These are phyloP conservation scores for Ornithoptera alexandrae DNA, from an alignment of 2,888 invertebrate species.

Conservation along the genomic window DNA sequence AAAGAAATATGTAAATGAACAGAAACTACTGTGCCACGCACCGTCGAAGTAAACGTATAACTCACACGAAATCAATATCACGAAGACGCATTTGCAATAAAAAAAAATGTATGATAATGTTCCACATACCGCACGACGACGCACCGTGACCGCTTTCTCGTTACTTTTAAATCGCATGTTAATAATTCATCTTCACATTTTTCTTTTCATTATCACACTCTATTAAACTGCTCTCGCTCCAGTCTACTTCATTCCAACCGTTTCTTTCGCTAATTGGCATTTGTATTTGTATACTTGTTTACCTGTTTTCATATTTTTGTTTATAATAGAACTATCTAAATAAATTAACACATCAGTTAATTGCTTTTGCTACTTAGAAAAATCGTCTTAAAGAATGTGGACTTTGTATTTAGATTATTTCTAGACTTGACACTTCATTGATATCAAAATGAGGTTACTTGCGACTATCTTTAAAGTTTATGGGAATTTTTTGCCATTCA, in stretches of 20 bases:
- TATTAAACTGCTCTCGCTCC: constrained; percentile 66
- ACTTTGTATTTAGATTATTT: no score
- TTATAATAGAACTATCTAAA: neutral
- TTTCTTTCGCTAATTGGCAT: constrained; percentile 59
- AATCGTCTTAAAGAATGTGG: no score
- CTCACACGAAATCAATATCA: constrained; percentile 30
- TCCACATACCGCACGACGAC: constrained; percentile 54
- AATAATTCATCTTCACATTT: constrained; percentile 62
- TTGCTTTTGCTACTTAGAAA: no score
- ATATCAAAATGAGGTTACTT: no score
- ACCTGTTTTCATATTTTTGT: constrained; percentile 19
- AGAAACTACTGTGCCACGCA: constrained; percentile 7
- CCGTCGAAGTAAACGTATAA: constrained; percentile 7
- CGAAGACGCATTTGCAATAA: constrained; percentile 45
- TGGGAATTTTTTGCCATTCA: no score
- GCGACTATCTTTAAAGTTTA: no score
- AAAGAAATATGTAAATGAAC: neutral
- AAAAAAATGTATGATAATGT: constrained; percentile 21
- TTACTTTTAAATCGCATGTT: constrained; percentile 66
- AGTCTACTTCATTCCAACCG: constrained; percentile 49
- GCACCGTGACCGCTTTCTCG: constrained; percentile 72
- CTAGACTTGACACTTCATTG: no score
- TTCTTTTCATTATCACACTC: constrained; percentile 62
- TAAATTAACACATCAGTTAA: no score
- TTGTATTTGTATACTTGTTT: constrained; percentile 33